Evolutionary conservation across 2,797 vertebrate genomes (phyloP).

Genomic region (Sebastolobus alascanus): DNA sequence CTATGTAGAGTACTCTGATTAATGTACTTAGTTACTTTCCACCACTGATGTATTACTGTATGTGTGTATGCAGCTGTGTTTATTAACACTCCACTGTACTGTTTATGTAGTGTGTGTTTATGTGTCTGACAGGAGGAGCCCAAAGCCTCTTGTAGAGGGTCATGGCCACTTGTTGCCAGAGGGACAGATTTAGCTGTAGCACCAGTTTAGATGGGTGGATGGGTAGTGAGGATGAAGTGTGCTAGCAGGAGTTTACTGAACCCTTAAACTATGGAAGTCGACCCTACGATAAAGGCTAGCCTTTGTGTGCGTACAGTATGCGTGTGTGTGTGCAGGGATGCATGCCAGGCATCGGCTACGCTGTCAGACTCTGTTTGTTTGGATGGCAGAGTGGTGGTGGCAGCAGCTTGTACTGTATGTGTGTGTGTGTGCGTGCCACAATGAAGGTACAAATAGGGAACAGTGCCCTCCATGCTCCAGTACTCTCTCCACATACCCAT

Average conservation of each 20-base stretch:
- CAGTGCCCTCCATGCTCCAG: constrained; percentile 56
- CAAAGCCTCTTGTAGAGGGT: constrained; percentile 35
- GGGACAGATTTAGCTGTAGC: constrained; percentile 51
- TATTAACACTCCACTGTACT: constrained; percentile 1
- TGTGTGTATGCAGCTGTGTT: background rate
- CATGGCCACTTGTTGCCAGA: constrained; percentile 55
- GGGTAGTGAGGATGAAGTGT: constrained; percentile 46
- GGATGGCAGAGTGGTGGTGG: constrained; percentile 68
- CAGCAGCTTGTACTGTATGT: constrained; percentile 51
- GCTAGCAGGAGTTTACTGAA: constrained; percentile 59
- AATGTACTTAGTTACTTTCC: background rate
- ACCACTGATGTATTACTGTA: background rate
- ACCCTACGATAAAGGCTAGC: constrained; percentile 40
- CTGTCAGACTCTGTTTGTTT: constrained; percentile 75
- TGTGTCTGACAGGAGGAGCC: constrained; percentile 21
- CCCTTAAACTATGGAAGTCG: constrained; percentile 50
- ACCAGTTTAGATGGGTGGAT: constrained; percentile 37
- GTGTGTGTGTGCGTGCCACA: constrained; percentile 2
- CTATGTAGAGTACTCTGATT: background rate
- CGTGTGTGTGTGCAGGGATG: constrained; percentile 57
- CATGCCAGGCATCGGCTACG: constrained; percentile 68
- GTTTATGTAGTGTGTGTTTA: constrained; percentile 11
- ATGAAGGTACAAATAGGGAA: constrained; percentile 55
- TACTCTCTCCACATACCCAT: constrained; percentile 50
- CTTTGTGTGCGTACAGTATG: constrained; percentile 35